A percentile compares a stretch with the other conserved stretches of the same genome.
Conservation (phyloP, 2,113 vertebrate species). For the Alouatta palliata region DNA sequence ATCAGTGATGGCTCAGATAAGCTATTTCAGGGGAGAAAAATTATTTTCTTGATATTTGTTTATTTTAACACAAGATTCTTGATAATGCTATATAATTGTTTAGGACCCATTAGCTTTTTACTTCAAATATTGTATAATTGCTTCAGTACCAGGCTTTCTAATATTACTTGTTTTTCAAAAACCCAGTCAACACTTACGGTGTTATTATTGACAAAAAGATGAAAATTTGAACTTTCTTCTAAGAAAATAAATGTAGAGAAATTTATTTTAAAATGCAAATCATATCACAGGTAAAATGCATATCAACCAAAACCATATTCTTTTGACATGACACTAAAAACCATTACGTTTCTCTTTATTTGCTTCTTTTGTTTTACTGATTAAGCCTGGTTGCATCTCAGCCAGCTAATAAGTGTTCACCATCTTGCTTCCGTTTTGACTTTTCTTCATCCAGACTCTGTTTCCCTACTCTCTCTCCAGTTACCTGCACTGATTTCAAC, state of each 20-base stretch:
- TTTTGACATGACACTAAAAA: not conserved
- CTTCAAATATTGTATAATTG: not conserved
- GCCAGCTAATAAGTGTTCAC: accelerated
- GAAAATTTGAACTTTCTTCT: not conserved
- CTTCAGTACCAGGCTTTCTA: not conserved
- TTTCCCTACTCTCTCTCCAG: accelerated
- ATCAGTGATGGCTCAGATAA: not conserved
- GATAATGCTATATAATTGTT: not conserved
- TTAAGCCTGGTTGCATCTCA: not conserved
- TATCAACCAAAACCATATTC: not conserved
- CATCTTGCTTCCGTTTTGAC: accelerated
- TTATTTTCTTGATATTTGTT: not conserved
- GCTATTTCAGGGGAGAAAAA: slow-evolving; percentile 26
- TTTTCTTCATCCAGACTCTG: not conserved
- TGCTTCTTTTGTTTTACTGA: not conserved
- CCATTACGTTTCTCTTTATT: not conserved
- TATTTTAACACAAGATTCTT: slow-evolving; percentile 3
- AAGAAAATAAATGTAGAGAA: not conserved
- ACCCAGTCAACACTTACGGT: not conserved
- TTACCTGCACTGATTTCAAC: not conserved
- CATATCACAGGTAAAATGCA: not conserved
- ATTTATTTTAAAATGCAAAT: not conserved
- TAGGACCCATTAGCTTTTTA: not conserved
- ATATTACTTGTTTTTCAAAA: not conserved
- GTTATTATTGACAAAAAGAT: not conserved